Conservation (phyloP, 2,888 invertebrate genomes). For the Antheraea assamensis region DNA sequence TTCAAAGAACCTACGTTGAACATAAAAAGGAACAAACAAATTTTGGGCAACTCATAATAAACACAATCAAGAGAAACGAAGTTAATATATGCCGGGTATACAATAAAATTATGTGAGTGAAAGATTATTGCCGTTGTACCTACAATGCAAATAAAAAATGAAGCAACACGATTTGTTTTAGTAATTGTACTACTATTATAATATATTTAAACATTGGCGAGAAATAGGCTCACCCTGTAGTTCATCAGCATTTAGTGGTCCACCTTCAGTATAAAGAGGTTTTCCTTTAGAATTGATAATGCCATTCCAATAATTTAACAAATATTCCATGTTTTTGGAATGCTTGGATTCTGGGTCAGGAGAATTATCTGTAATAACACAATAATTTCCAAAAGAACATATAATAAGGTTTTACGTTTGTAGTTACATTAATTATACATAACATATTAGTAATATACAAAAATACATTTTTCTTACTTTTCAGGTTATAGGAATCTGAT, state of each 20-base stretch:
- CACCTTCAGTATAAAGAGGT: conserved; percentile 72
- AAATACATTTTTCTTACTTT: conserved; percentile 50
- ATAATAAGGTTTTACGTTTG: background rate
- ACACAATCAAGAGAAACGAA: conserved; percentile 48
- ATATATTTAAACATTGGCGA: conserved; percentile 24
- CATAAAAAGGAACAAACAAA: conserved; percentile 48
- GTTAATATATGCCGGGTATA: conserved; percentile 41
- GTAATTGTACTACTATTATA: conserved; percentile 40
- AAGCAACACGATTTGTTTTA: conserved; percentile 62
- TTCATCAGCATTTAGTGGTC: conserved; percentile 67
- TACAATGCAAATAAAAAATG: conserved; percentile 62
- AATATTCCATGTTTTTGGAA: conserved; percentile 70
- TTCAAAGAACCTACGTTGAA: conserved; percentile 48
- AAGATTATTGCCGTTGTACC: conserved; percentile 52
- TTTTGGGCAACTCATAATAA: conserved; percentile 42
- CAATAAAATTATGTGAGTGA: conserved; percentile 49
- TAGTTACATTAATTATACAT: background rate
- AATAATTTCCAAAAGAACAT: background rate
- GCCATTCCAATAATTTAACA: conserved; percentile 70
- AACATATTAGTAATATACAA: background rate
- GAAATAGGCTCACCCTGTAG: conserved; percentile 57
- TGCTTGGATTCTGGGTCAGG: conserved; percentile 47
- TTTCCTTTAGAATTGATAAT: conserved; percentile 61
- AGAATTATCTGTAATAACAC: conserved; percentile 38
- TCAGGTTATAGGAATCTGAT: conserved; percentile 57